Conservation (phyloP, 1,140 invertebrate species). For the Berghia stephanieae region DNA sequence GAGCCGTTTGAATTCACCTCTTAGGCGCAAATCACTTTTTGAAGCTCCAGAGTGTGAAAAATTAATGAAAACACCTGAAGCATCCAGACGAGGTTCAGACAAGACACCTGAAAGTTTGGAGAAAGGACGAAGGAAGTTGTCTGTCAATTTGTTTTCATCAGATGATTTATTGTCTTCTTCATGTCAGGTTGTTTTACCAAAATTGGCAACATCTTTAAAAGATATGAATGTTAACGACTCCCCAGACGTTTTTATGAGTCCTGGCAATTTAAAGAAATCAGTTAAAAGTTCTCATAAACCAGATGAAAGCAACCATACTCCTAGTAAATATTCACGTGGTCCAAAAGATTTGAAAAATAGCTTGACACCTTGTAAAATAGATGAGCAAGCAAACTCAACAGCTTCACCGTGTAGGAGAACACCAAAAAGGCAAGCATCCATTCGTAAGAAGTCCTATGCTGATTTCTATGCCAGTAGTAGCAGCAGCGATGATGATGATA, state of each 20-base stretch:
- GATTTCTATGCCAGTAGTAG: too few species aligned
- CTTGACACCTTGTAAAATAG: not conserved
- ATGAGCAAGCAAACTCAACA: not conserved
- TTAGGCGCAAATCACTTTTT: constrained; percentile 28
- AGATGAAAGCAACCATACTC: too few species aligned
- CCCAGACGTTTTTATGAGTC: too few species aligned
- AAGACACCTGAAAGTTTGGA: constrained; percentile 28
- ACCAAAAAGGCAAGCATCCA: constrained; percentile 4
- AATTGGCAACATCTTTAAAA: too few species aligned
- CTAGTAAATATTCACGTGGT: not conserved
- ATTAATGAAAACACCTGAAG: constrained; percentile 10
- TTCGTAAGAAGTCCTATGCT: constrained; percentile 7
- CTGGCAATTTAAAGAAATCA: not conserved
- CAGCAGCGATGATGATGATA: too few species aligned
- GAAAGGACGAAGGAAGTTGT: constrained; percentile 15
- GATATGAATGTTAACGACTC: too few species aligned
- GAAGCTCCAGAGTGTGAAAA: constrained; percentile 19
- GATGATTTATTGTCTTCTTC: too few species aligned
- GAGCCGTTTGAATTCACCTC: constrained; percentile 16
- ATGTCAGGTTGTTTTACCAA: too few species aligned
- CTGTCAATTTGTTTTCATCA: constrained; percentile 29
- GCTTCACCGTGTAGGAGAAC: not conserved
- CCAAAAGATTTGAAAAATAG: not conserved
- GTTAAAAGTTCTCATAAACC: too few species aligned
- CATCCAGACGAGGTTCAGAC: constrained; percentile 21